Evolutionary conservation across 1,140 invertebrate species (phyloP), one percentile per base, ranked within the genome.

Genomic region (Neodiprion pinetum): DNA sequence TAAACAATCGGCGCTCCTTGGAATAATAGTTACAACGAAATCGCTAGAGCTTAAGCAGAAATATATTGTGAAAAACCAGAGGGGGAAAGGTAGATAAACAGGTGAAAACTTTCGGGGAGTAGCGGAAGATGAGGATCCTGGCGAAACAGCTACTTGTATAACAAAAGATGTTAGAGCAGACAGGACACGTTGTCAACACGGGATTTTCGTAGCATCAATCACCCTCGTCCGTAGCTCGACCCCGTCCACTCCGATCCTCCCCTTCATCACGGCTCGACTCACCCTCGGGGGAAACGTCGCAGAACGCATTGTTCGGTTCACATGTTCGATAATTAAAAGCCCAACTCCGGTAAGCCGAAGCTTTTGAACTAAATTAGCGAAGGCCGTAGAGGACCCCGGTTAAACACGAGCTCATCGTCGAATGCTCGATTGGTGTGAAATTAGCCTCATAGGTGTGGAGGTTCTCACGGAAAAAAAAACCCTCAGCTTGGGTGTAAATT

Each of bases 151-250:
- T 40, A 61, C 53, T 17, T 17, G n/a, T 17, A 61, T 61, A 9
- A 61, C 11, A 17, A 49, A 74, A 76, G 53, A 75, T 72, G 69
- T 68, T 68, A 72, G 67, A 78, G 65, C 72, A 67, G 75, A 78
- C 77, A 78, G 23, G 73, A 77, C 67, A 66, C 66, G 40, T 67
- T 71, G 73, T 80, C 78, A 78, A 78, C 72, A 75, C 67, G 49
- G 70, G 74, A 76, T 73, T 72, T 40, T 72, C 66, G 47, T 66
- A 47, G 67, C 76, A 80, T 80, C 78, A 74, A 80, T 80, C 79
- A 79, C 53, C 53, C 28, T 40, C 28, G 28, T 40, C 28, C 28
- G 28, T 40, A 12, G 53, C 53, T 12, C n/a, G 53, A 40, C 9
- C 53, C 53, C 28, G 28, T 40, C 28, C 28, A 40, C 28, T 40